phyloP scores from a whole-genome alignment of 2,888 invertebrate genomes.

The Drosophila recens region DNA sequence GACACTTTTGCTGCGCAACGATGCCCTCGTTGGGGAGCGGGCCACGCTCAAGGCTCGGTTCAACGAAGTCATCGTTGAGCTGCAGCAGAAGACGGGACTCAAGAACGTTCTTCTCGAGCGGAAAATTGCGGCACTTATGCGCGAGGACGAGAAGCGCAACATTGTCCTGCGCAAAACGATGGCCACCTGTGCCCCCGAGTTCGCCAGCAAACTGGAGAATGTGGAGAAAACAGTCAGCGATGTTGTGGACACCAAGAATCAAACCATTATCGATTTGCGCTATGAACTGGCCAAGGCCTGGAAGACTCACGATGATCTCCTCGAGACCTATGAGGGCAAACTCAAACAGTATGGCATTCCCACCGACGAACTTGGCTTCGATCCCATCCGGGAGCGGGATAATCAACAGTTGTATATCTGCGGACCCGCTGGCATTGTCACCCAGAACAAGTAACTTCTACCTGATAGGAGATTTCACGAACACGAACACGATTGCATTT shows the following conservation, averaged over 20 bases:
- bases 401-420: constrained; percentile 86
- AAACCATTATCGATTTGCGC: constrained; percentile 92
- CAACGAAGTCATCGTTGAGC: constrained; percentile 92
- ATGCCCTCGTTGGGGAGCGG: constrained; percentile 90
- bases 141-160: constrained; percentile 89
- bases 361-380: constrained; percentile 92
- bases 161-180: constrained; percentile 89
- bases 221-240: constrained; percentile 88
- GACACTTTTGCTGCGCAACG: constrained; percentile 91
- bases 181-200: constrained; percentile 86
- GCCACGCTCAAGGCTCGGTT: constrained; percentile 92
- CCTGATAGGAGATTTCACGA: no score
- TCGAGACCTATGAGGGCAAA: constrained; percentile 92
- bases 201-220: constrained; percentile 82
- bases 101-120: constrained; percentile 93
- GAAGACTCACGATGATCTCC: constrained; percentile 94
- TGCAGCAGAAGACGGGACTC: constrained; percentile 93
- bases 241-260: constrained; percentile 91
- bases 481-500: constrained; percentile 2
- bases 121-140: constrained; percentile 88
- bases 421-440: constrained; percentile 91
- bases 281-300: constrained; percentile 93
- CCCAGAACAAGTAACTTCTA: constrained; percentile 85
- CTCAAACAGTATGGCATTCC: constrained; percentile 92
- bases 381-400: constrained; percentile 86